These are phyloP conservation scores for honey bee (Apis mellifera) DNA, from an alignment of 1,140 invertebrate species.

Conservation along the genomic window Amel_HAv3.1 CM009938.2:8547001-8547500, in stretches of 20 bases:
- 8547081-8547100: conserved; percentile 38
- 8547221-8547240: not conserved
- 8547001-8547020: conserved; percentile 72
- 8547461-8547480: conserved; percentile 10
- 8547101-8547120: conserved; percentile 52
- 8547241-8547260: conserved; percentile 29
- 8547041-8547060: conserved; percentile 25
- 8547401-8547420: not conserved
- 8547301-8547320: conserved; percentile 1
- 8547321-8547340: not conserved
- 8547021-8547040: conserved; percentile 45
- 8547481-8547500: not conserved
- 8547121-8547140: conserved; percentile 41
- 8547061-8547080: conserved; percentile 8
- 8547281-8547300: conserved; percentile 2
- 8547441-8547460: conserved; percentile 43
- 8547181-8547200: not conserved
- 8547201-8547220: not conserved
- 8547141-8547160: conserved; percentile 31
- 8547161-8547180: conserved; percentile 60
- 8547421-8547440: not conserved
- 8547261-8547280: not conserved
- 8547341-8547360: conserved; percentile 29
- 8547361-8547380: not conserved
- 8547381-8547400: not conserved